Evolutionary conservation across 2,888 invertebrate species (phyloP).

Genomic region (Pammene aurita): DNA sequence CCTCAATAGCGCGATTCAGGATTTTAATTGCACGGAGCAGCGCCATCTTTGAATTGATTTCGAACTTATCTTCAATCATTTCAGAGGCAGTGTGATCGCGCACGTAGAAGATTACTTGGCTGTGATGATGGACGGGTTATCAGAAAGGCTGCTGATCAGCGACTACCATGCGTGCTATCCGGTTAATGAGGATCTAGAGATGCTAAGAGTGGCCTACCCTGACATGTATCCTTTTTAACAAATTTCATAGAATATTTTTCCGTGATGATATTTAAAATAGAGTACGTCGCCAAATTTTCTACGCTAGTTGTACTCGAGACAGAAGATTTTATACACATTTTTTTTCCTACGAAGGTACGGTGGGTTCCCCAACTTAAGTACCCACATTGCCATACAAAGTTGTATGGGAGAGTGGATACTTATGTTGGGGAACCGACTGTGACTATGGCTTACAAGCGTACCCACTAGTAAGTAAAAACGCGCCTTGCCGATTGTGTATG

Average conservation of each 20-base stretch:
- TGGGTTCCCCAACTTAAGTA: too few relatives aligned
- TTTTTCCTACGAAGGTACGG: too few relatives aligned
- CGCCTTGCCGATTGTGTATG: too few relatives aligned
- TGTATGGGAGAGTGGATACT: too few relatives aligned
- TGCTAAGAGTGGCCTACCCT: constrained; percentile 84
- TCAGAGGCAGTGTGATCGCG: constrained; percentile 63
- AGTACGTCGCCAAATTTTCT: too few relatives aligned
- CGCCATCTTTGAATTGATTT: neutral
- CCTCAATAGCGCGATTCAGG: neutral
- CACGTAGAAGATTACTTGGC: constrained; percentile 70
- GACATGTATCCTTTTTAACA: constrained; percentile 86
- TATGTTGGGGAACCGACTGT: too few relatives aligned
- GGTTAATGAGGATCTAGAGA: constrained; percentile 86
- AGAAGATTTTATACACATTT: too few relatives aligned
- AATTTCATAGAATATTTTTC: neutral
- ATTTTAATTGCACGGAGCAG: neutral
- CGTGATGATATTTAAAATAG: too few relatives aligned
- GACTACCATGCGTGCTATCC: constrained; percentile 88
- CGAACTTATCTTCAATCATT: constrained; percentile 20
- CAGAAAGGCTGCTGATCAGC: constrained; percentile 83
- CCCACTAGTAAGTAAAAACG: too few relatives aligned
- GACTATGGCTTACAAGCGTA: too few relatives aligned
- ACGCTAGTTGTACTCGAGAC: too few relatives aligned
- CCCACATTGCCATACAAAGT: too few relatives aligned
- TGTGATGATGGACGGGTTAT: constrained; percentile 73